Conservation (phyloP, 1,140 invertebrate genomes). For the Acyrthosiphon pisum region DNA sequence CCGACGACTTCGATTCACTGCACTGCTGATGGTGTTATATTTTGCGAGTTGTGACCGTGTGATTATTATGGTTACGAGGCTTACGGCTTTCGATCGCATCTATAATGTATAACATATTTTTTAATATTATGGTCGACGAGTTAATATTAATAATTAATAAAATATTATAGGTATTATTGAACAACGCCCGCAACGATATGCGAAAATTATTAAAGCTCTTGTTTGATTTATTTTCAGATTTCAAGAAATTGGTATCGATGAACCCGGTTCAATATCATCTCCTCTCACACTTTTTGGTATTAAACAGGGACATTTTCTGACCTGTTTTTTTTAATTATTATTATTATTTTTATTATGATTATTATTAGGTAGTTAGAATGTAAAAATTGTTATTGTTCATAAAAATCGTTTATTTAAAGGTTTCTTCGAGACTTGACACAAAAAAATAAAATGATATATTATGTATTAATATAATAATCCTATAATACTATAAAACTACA, state of each 20-base stretch:
- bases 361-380: slow-evolving; percentile 49
- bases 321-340: slow-evolving; percentile 35
- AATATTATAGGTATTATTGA: neutral
- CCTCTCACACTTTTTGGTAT: slow-evolving; percentile 49
- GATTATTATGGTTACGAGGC: neutral
- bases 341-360: slow-evolving; percentile 39
- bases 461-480: neutral
- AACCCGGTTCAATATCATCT: slow-evolving; percentile 31
- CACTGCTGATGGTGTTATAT: neutral
- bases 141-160: neutral
- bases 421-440: neutral
- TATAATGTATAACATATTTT: neutral
- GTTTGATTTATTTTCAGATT: slow-evolving; percentile 31
- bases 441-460: slow-evolving; percentile 1
- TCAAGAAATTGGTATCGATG: slow-evolving; percentile 13
- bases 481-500: neutral
- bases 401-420: slow-evolving; percentile 35
- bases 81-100: neutral
- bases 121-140: neutral
- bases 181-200: neutral
- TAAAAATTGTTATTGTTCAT: slow-evolving; percentile 45
- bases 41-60: neutral
- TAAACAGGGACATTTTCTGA: slow-evolving; percentile 39
- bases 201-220: neutral
- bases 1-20: neutral